Base-by-base conservation (phyloP, 2,797 vertebrate genomes). In the Pangasius krempfi region DNA sequence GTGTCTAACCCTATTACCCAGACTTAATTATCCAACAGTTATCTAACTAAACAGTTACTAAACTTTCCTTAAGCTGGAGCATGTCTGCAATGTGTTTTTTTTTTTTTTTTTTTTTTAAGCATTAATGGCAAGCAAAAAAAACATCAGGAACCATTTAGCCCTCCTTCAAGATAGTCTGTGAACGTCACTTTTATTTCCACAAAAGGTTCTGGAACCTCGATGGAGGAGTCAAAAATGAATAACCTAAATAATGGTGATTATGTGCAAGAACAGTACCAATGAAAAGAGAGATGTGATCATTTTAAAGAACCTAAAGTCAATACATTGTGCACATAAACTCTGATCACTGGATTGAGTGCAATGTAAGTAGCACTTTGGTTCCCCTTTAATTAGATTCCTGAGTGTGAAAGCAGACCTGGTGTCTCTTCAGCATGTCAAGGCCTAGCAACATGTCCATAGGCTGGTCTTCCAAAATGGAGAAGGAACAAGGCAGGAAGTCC, bases 371-470 rank as follows among this genome's bases (percentile, higher is more conserved):
- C 40, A 83, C 40, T 47, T 64, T 83, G 37, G 27, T 50, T 8
- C 40, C 16, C 33, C 12, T 25, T 60, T 27, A 60, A 40, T 58
- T 60, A 80, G 20, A 72, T 79, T 76, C 25, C 7, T 52, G 50
- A 85, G 66, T 70, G 44, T 84, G 85, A 90, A 72, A 60, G 60
- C 92, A 91, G 93, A 99, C 99, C 98, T 99, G 98, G 90, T 99
- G 99, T 93, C 99, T 97, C 94, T 99, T 99, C n/a, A 99, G 95
- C 99, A 99, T 99, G 93, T 99, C 99, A 91, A 99, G 95, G 52
- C 99, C 99, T 16, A 99, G 96, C 76, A 99, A 96, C 98, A 99
- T 99, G 93, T 99, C 99, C 99, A 99, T 99, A 10, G 99, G 99
- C 95, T 99, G 99, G 90, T 99, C 99, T 94, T 99, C 99, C 84